Evolutionary conservation across 1,140 invertebrate species (phyloP), one percentile per base, ranked within the genome.

Genomic region (Choristoneura fumiferana): DNA sequence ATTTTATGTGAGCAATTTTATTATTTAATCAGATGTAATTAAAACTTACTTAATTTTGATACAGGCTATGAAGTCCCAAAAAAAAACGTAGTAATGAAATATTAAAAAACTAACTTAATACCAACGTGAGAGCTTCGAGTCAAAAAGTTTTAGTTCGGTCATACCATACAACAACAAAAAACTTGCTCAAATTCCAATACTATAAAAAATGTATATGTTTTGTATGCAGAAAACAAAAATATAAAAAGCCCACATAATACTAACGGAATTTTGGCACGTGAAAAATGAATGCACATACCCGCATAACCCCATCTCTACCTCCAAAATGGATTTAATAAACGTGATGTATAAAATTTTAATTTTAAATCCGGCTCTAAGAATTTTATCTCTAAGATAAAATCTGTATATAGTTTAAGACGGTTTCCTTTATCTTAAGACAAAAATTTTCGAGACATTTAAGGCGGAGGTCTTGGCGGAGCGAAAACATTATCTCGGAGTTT

Each of bases 401-500:
- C 43, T 49, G 22, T 49, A 49, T 49, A 49, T 49, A 33, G 22
- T 61, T 38, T 49, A 69, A 67, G 64, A 67, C 63, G 62, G 68
- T 71, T 76, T 61, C 60, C 66, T 73, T 73, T 76, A 73, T 73
- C 65, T 67, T 60, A 54, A 61, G 62, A 58, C 58, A 56, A 67
- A 75, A 67, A 67, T 70, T 75, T 65, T 66, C 56, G 74, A 63
- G 45, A 62, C 68, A 73, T 73, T 71, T 57, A 57, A 12, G 70
- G 45, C 58, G 63, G 54, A 67, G 65, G 69, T 69, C 63, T 57
- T 60, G 53, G 1, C 45, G 12, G 53, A 34, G 58, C 45, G 60
- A 18, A 63, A 63, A 59, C 60, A 70, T 79, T 77, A 79, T 77
- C 72, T 76, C 49, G 37, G 57, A 69, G 61, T 71, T 79, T 69